Evolutionary conservation across 2,113 vertebrate species (phyloP), one percentile per base, ranked within the genome.

Genomic region (Mystacornis crossleyi): DNA sequence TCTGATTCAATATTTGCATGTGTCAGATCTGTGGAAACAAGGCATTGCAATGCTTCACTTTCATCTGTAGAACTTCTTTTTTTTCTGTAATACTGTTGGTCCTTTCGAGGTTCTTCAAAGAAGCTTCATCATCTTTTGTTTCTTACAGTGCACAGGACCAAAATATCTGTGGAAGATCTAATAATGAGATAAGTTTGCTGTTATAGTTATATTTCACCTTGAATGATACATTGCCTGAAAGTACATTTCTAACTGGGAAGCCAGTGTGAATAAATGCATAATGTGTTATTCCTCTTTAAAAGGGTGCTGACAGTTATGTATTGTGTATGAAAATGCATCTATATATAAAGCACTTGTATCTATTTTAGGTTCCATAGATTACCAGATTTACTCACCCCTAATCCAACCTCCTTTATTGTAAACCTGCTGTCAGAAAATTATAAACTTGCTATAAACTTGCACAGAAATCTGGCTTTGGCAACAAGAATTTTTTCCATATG

Each of bases 1-100:
- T 95, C 90, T 94, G 48, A 87, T 93, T 97, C 95, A 90, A 36
- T 96, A 96, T 96, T 97, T 97, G 54, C 54, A 77, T 96, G 73
- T 87, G 57, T 81, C 86, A 82, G 47, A n/a, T 89, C 34, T 90
- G 61, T 61, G 80, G 75, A 90, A 96, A 67, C n/a, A 71, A 77
- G 73, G 73, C 70, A 81, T 92, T 91, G 75, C 61, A 97, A 89
- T 89, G 64, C 53, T 96, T 94, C 72, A 64, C 10, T 95, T 86
- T 95, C 88, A 97, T 86, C 82, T 38, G 73, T 38, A 86, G 70
- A 55, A 81, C 83, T 96, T 24, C 3, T 90, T 93, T 75, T 75
- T 73, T 95, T 72, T 14, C 48, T 96, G 47, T 82, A 75, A 91
- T 23, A 78, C 7, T n/a, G 29, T 14, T 82, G 42, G 77, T 97